phyloP scores from a whole-genome alignment of 1,140 invertebrate species.

The Drosophila lowei region DNA sequence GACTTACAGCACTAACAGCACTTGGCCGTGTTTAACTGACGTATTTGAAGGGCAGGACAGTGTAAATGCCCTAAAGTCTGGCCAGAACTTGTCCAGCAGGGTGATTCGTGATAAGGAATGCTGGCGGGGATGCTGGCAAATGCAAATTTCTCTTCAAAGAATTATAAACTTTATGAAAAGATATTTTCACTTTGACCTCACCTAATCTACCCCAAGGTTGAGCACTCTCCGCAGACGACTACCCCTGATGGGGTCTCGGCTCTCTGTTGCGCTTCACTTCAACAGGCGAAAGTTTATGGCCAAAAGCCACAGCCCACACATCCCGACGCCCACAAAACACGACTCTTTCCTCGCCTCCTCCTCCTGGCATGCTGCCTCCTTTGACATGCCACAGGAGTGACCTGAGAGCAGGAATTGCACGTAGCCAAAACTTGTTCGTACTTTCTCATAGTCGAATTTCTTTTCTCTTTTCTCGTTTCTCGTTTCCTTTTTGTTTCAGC shows the following conservation, averaged over 20 bases:
- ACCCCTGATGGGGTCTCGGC: constrained; percentile 15
- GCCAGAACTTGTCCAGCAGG: constrained; percentile 8
- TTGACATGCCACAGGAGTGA: constrained; percentile 51
- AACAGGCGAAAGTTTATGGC: constrained; percentile 75
- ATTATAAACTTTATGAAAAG: constrained; percentile 22
- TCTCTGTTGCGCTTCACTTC: constrained; percentile 50
- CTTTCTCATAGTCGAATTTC: constrained; percentile 53
- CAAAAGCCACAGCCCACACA: constrained; percentile 71
- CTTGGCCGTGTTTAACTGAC: constrained; percentile 67
- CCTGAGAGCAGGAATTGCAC: constrained; percentile 76
- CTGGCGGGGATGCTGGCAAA: constrained; percentile 1
- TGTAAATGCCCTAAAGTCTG: constrained; percentile 25
- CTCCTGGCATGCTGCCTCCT: neutral
- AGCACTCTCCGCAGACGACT: constrained; percentile 17
- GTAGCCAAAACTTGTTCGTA: constrained; percentile 70
- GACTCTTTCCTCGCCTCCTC: constrained; percentile 1
- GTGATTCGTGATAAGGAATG: constrained; percentile 7
- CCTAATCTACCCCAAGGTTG: constrained; percentile 15
- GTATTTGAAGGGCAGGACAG: constrained; percentile 50
- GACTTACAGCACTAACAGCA: constrained; percentile 75
- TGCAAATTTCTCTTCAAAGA: constrained; percentile 14
- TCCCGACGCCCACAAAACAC: constrained; percentile 24
- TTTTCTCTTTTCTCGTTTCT: constrained; percentile 37
- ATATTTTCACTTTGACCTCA: constrained; percentile 25
- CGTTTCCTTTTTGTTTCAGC: constrained; percentile 14